phyloP scores from a whole-genome alignment of 2,113 vertebrate species.

The Petaurus breviceps region DNA sequence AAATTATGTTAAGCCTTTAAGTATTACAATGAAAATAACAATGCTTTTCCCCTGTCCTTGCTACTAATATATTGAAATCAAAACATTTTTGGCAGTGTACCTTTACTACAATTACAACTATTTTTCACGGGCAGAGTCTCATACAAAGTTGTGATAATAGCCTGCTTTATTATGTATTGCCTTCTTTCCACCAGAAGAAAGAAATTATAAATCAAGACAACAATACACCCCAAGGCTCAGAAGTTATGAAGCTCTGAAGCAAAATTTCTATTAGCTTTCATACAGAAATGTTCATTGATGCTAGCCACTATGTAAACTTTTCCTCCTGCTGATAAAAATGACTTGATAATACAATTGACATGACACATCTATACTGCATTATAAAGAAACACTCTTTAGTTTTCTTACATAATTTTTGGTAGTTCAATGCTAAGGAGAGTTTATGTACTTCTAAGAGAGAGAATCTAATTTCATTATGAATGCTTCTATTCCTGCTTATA shows the following conservation, averaged over 20 bases:
- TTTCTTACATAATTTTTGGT: not conserved
- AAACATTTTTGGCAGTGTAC: slow-evolving; percentile 11
- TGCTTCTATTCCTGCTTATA: not conserved
- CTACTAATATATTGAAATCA: not conserved
- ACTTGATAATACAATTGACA: not conserved
- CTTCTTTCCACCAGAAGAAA: not conserved
- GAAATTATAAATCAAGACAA: not conserved
- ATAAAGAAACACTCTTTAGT: slow-evolving; percentile 15
- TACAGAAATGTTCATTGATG: slow-evolving; percentile 35
- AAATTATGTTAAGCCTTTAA: not conserved
- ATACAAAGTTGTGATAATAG: not conserved
- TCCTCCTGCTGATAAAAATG: not conserved
- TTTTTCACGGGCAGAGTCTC: not conserved
- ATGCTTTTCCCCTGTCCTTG: not conserved
- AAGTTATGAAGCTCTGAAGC: not conserved
- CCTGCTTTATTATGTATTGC: not conserved
- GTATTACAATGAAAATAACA: not conserved
- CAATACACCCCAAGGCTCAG: not conserved
- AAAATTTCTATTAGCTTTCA: slow-evolving; percentile 15
- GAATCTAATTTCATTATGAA: slow-evolving; percentile 53
- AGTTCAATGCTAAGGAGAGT: not conserved
- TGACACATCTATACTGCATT: not conserved
- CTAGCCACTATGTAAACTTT: slow-evolving; percentile 5
- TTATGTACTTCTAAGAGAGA: not conserved
- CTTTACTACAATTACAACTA: not conserved